Evolutionary conservation across 2,888 invertebrate species (phyloP).

Genomic region (Acrobasis consociella): DNA sequence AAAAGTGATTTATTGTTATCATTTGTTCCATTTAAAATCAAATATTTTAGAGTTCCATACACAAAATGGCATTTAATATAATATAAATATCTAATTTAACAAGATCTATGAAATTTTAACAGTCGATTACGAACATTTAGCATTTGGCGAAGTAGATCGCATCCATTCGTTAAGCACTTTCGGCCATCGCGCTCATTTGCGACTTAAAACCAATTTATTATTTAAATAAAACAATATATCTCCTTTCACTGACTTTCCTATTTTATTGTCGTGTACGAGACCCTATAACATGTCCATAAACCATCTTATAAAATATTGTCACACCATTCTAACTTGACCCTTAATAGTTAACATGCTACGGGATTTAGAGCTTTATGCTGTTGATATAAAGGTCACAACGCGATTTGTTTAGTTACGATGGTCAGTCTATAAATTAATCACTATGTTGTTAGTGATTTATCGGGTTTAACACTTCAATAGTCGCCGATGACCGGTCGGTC

Average conservation of each 20-base stretch:
- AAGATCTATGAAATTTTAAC: background rate
- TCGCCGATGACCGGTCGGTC: conserved; percentile 50
- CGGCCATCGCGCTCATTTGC: conserved; percentile 15
- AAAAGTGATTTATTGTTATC: background rate
- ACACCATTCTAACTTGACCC: conserved; percentile 34
- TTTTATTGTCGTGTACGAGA: conserved; percentile 55
- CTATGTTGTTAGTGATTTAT: conserved; percentile 60
- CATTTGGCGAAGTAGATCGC: background rate
- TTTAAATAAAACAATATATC: conserved; percentile 55
- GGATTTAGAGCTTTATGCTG: conserved; percentile 39
- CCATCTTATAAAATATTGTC: conserved; percentile 50
- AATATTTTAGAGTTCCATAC: background rate
- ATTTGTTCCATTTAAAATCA: background rate
- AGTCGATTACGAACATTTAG: background rate
- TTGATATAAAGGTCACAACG: conserved; percentile 29
- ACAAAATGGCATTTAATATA: no score
- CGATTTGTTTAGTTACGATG: conserved; percentile 29
- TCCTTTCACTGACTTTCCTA: conserved; percentile 66
- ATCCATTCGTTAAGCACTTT: conserved; percentile 20
- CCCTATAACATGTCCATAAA: conserved; percentile 57
- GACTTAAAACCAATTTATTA: conserved; percentile 26
- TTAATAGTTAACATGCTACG: conserved; percentile 22
- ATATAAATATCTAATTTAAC: background rate
- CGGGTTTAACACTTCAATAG: conserved; percentile 57
- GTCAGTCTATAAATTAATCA: conserved; percentile 60